A percentile compares a stretch with the other conserved stretches of the same genome.
Conservation (phyloP, 92 coral and sea anemone genomes). For the Pocillopora meandrina region DNA sequence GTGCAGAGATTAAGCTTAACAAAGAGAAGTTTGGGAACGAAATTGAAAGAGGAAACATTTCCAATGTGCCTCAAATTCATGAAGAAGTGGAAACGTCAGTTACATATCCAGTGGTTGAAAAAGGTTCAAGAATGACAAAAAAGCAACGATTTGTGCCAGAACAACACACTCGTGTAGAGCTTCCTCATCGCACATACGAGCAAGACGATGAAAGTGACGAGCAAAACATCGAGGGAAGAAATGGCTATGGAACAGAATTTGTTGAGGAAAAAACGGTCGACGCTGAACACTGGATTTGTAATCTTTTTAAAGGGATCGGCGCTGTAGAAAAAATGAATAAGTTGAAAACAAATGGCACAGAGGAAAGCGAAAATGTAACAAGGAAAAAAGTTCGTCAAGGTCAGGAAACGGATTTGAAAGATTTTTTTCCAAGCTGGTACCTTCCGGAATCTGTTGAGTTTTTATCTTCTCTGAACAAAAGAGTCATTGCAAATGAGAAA, state of each 20-base stretch:
- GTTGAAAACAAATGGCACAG: background rate
- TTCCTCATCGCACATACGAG: background rate
- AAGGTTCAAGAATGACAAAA: background rate
- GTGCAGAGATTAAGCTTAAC: conserved; percentile 1
- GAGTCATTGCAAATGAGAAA: background rate
- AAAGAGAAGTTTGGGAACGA: background rate
- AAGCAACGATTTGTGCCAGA: background rate
- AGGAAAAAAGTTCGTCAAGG: background rate
- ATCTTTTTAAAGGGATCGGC: background rate
- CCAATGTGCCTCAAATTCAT: background rate
- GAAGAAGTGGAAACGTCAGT: background rate
- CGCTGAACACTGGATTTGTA: background rate
- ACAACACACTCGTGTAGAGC: background rate
- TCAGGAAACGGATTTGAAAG: background rate
- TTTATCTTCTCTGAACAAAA: background rate
- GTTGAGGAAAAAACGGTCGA: background rate
- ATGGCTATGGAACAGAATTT: background rate
- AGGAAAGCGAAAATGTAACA: background rate
- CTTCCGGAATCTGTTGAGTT: background rate
- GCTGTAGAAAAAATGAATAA: background rate
- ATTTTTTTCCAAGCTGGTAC: background rate
- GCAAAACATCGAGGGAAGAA: background rate
- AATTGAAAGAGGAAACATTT: background rate
- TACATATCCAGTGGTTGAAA: background rate
- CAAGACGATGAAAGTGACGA: background rate